phyloP scores from a whole-genome alignment of 2,888 invertebrate genomes.

The Cephus pulcher region DNA sequence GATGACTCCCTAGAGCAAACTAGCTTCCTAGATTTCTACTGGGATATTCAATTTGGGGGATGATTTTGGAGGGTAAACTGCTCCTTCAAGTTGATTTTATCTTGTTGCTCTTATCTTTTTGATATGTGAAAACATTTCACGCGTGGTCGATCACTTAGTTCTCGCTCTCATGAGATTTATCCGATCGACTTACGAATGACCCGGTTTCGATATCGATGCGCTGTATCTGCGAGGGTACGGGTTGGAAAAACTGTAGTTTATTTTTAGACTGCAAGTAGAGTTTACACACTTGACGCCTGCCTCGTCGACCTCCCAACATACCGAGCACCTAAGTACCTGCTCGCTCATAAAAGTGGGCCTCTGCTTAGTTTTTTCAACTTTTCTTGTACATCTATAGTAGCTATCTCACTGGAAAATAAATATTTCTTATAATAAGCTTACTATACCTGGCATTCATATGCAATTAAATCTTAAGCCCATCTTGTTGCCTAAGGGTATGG shows the following conservation, averaged over 20 bases:
- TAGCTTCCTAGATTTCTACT: not conserved
- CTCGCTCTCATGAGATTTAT: not conserved
- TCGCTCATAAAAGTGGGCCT: slow-evolving; percentile 1
- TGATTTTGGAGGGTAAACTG: not conserved
- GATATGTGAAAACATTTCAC: not conserved
- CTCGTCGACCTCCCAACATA: slow-evolving; percentile 4
- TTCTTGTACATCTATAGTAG: not conserved
- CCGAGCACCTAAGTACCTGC: not conserved
- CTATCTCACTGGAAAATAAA: not conserved
- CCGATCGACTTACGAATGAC: slow-evolving; percentile 1
- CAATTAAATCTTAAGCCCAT: not conserved
- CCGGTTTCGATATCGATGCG: slow-evolving; percentile 1
- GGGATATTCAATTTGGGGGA: not conserved
- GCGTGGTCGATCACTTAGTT: not conserved
- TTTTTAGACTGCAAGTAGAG: slow-evolving; percentile 11
- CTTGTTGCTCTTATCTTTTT: not conserved
- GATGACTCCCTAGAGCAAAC: not conserved
- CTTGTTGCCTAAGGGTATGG: not conserved
- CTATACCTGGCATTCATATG: not conserved
- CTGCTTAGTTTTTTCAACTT: not conserved
- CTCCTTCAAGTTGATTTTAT: not conserved
- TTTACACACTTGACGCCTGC: slow-evolving; percentile 7
- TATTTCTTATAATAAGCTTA: not conserved
- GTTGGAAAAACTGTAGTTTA: slow-evolving; percentile 4
- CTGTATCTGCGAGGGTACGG: not conserved